phyloP scores from a whole-genome alignment of 2,888 invertebrate genomes.

The Philonicus albiceps region DNA sequence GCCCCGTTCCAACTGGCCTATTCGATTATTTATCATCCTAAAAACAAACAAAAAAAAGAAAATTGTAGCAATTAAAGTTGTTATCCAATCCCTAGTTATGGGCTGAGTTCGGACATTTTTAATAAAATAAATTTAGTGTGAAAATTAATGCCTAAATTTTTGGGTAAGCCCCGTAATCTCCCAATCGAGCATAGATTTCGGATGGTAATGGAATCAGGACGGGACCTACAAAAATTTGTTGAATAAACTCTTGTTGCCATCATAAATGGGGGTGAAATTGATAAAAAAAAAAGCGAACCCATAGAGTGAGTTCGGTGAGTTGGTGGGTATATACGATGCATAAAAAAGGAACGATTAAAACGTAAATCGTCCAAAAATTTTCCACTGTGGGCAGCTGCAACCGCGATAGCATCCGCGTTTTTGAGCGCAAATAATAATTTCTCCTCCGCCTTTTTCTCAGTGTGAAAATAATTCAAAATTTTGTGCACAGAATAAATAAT shows the following conservation, averaged over 20 bases:
- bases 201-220: not conserved
- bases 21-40: not conserved
- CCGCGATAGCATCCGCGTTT: not conserved
- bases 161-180: not conserved
- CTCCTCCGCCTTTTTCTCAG: not conserved
- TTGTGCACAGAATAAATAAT: not conserved
- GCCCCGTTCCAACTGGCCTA: not conserved
- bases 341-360: not conserved
- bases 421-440: not conserved
- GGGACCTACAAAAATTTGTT: not conserved
- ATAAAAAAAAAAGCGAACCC: no score
- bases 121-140: not conserved
- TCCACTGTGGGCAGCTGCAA: not conserved
- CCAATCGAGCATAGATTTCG: not conserved
- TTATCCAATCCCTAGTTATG: not conserved
- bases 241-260: not conserved
- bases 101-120: not conserved
- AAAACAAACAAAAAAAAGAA: no score
- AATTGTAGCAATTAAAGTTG: not conserved
- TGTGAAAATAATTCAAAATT: conserved; percentile 8
- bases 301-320: not conserved
- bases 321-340: not conserved
- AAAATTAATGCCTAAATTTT: not conserved
- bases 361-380: not conserved
- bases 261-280: not conserved